Base-by-base conservation (phyloP, 2,888 invertebrate genomes). In the Clitarchus hookeri region DNA sequence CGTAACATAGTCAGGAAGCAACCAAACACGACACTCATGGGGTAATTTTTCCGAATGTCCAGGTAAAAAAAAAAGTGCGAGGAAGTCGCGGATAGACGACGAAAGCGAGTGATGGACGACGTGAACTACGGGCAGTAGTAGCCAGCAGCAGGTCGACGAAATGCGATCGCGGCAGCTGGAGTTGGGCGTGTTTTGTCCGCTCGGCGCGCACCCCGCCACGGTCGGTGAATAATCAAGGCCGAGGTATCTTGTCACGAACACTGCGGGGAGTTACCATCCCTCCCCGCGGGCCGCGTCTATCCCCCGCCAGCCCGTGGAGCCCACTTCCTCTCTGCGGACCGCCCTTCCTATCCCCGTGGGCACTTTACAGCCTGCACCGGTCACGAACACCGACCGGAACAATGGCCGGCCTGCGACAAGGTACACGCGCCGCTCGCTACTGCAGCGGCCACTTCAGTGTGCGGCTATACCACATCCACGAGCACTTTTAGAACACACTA, bases 191-290 rank as follows among this genome's bases (percentile, higher is more conserved):
- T 65, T n/a, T 65, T 65, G 65, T 19, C 65, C 65, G 23, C 13
- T 53, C 53, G 53, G 19, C 19, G 23, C 8, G 65, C 19, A 23
- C 65, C 65, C 23, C 65, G 19, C 53, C 53, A 53, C 53, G 36
- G 65, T 65, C 53, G 36, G 65, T 65, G 65, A 16, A 65, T 65
- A 65, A 65, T 65, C 65, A 65, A 65, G 23, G 65, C 19, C 65
- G 65, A n/a, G 65, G 65, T 65, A 65, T 65, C 65, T 65, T 65
- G 65, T 65, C 65, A 65, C 65, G 65, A 65, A 65, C 65, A 65
- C 65, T 65, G 65, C 65, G 16, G 65, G 65, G 65, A 19, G 65
- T 65, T 65, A 65, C 16, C 65, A 65, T 65, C 65, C 65, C 65
- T n/a, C n/a, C n/a, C n/a, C 65, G 65, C 23, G 19, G 65, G 65